Evolutionary conservation across 1,140 invertebrate species (phyloP).

Genomic region (Conopomorpha cramerella): DNA sequence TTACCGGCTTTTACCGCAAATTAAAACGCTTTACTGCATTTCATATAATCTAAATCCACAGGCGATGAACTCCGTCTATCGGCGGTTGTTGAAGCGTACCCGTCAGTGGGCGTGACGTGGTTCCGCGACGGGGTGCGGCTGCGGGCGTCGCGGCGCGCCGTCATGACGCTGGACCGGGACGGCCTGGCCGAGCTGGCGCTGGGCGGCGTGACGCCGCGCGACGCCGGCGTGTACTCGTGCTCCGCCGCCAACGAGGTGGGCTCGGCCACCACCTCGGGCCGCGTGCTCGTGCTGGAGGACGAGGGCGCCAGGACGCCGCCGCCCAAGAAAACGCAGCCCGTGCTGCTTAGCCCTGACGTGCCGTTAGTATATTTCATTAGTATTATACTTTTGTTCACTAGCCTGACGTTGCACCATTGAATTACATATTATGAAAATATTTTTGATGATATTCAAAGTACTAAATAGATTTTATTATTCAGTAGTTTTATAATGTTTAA

Average conservation of each 20-base stretch:
- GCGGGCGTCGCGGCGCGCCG: conserved; percentile 71
- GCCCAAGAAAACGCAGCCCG: conserved; percentile 33
- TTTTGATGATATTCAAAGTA: no score
- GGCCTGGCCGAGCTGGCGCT: conserved; percentile 78
- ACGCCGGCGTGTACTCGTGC: conserved; percentile 87
- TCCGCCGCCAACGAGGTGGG: conserved; percentile 87
- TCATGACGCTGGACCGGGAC: conserved; percentile 78
- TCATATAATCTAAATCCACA: conserved; percentile 7
- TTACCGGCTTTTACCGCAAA: no score
- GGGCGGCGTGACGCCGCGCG: conserved; percentile 64
- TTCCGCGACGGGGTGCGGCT: conserved; percentile 73
- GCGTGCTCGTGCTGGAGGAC: conserved; percentile 66
- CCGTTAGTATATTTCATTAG: no score
- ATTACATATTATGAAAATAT: no score
- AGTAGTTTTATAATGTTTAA: no score
- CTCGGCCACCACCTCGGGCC: conserved; percentile 71
- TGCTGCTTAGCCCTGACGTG: conserved; percentile 59
- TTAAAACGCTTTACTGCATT: conserved; percentile 3
- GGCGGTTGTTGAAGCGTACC: conserved; percentile 80
- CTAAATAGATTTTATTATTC: no score
- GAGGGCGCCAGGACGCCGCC: conserved; percentile 18
- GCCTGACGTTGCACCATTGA: no score
- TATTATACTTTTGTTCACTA: no score
- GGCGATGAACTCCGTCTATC: conserved; percentile 70
- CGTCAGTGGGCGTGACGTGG: conserved; percentile 80